Base-by-base conservation (phyloP, 2,888 invertebrate genomes). In the Hydrotaea diabolus region DNA sequence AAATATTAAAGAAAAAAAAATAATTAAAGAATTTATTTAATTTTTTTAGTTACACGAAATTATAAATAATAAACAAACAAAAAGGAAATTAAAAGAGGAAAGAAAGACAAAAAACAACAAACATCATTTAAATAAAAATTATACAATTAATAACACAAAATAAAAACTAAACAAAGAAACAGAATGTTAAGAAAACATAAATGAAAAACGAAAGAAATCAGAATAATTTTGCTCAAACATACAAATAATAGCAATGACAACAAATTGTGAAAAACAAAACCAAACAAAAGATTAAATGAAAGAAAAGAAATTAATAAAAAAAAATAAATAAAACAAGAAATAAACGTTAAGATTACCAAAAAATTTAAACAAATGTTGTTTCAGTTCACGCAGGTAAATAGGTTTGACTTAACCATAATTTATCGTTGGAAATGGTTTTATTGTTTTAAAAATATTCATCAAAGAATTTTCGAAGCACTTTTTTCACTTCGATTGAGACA, bases 301-400 rank as follows among this genome's bases (percentile, higher is more conserved):
- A 23, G 26, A 59, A 59, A 59, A 26, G 26, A 59, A 23, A 23
- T 23, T 59, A 59, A 83, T 80, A 79, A 83, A 80, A 76, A 83
- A 80, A 62, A 2, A 82, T 64, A 82, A 79, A 77, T 43, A 76
- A 80, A 59, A 59, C 71, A 64, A 72, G 49, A 49, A 49, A 49
- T 80, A 74, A 80, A 80, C 59, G 77, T 83, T 83, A 83, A 83
- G 77, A 83, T 80, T 80, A 83, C 80, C 73, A 77, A 75, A 71
- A 77, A 39, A 8, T 39, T 39, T 19, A 79, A 31, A 19, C 36
- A 59, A 77, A 66, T 46, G 36, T n/a, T 39, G 64, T 64, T 64
- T 64, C 46, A 59, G 8, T 71, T 46, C 13, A 11, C 3, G 5
- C 15, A 43, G 15, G 7, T 36, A 31, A 31, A 31, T 7, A n/a